phyloP scores from a whole-genome alignment of 2,888 invertebrate species.

The Toxonevra muliebris region DNA sequence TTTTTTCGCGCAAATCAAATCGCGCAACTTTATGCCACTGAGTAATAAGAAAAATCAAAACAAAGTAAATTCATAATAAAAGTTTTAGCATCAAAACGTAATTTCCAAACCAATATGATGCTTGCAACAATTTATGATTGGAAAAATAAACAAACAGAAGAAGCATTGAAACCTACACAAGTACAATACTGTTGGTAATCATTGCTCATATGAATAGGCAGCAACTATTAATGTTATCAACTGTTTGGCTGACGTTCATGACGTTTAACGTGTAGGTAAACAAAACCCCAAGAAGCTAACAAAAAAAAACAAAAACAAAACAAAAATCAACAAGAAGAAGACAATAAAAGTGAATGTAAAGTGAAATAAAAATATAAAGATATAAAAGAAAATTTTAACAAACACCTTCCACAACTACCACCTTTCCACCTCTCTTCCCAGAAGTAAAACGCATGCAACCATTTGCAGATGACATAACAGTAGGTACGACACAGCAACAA shows the following conservation, averaged over 20 bases:
- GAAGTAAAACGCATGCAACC: conserved; percentile 13
- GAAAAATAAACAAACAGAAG: too few species aligned
- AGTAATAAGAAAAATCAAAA: neutral
- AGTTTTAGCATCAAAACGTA: neutral
- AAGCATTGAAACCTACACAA: too few species aligned
- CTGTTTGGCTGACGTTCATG: too few species aligned
- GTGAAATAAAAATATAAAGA: neutral
- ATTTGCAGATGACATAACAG: conserved; percentile 44
- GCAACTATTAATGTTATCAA: too few species aligned
- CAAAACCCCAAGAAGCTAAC: neutral
- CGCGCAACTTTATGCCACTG: conserved; percentile 1
- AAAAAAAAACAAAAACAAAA: neutral
- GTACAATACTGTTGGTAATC: too few species aligned
- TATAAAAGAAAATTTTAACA: too few species aligned
- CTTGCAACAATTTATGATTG: too few species aligned
- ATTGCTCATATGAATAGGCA: too few species aligned
- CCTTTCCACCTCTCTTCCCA: neutral
- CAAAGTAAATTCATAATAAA: neutral
- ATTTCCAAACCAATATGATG: too few species aligned
- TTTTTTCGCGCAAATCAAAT: neutral
- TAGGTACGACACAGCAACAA: too few species aligned
- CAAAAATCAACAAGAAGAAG: neutral
- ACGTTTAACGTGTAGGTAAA: neutral
- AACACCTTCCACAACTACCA: neutral
- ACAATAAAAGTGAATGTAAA: conserved; percentile 3